phyloP scores from a whole-genome alignment of 2,113 vertebrate species.

The Pygoscelis antarcticus region DNA sequence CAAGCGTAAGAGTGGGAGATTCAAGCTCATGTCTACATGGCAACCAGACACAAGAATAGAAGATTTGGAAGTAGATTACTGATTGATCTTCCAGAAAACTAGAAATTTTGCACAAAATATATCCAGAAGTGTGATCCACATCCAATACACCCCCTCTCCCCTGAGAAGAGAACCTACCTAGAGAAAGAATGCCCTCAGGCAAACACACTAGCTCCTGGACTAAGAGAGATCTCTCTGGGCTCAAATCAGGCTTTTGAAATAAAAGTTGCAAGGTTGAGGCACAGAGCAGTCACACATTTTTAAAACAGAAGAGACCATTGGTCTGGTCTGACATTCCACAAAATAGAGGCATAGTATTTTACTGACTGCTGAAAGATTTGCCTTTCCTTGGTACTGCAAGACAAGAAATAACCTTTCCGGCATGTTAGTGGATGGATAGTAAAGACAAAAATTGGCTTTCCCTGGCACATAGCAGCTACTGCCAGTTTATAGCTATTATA shows the following conservation, averaged over 20 bases:
- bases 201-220: background rate
- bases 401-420: background rate
- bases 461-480: background rate
- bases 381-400: background rate
- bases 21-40: accelerated
- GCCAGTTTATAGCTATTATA: background rate
- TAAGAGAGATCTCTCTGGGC: background rate
- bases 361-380: background rate
- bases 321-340: background rate
- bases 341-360: background rate
- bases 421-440: background rate
- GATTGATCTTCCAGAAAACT: background rate
- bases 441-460: background rate
- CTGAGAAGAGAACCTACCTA: background rate
- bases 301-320: background rate
- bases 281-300: background rate
- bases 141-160: background rate
- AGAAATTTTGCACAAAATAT: background rate
- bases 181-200: background rate
- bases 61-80: background rate
- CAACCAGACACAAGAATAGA: background rate
- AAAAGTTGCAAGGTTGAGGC: background rate
- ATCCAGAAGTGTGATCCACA: background rate
- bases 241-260: background rate
- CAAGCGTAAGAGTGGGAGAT: background rate